Percentiles rank a stretch among this genome's conserved stretches.
phyloP scores from a whole-genome alignment of 2,113 vertebrate species.

The Pollachius pollachius region DNA sequence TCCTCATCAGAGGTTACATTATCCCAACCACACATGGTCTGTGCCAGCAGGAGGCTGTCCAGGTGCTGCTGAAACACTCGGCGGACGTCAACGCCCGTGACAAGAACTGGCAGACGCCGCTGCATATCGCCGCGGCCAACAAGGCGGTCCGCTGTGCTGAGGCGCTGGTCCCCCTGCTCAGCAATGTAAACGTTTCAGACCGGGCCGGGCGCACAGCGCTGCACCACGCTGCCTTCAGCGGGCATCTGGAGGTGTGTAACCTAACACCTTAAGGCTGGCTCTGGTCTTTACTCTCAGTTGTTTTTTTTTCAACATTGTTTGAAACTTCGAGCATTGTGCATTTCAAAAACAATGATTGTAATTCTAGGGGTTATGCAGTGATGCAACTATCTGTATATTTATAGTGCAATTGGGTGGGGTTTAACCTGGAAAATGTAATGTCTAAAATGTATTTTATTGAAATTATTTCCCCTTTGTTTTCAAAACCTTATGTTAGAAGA shows the following conservation, averaged over 20 bases:
- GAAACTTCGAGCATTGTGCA: too few species aligned
- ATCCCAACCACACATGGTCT: background rate
- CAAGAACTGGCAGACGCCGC: conserved; percentile 98
- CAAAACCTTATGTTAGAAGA: too few species aligned
- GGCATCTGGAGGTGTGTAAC: conserved; percentile 85
- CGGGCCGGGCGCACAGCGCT: conserved; percentile 92
- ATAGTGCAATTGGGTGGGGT: too few species aligned
- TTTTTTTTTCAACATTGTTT: background rate
- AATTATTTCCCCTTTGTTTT: too few species aligned
- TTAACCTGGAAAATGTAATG: too few species aligned
- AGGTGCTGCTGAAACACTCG: conserved; percentile 96
- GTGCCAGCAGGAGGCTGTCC: conserved; percentile 87
- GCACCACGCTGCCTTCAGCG: conserved; percentile 97
- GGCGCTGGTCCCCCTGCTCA: conserved; percentile 91
- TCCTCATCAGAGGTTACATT: background rate
- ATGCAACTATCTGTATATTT: too few species aligned
- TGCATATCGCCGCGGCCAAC: conserved; percentile 95
- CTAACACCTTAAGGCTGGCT: background rate
- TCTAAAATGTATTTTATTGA: too few species aligned
- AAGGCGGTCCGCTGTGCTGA: conserved; percentile 97
- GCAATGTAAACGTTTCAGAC: conserved; percentile 96
- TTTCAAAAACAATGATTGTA: too few species aligned
- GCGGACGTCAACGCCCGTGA: conserved; percentile 97
- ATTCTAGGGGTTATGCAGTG: too few species aligned
- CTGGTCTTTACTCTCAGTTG: background rate